A percentile compares a stretch with the other conserved stretches of the same genome.
These are phyloP conservation scores for Gymnoscopelus microlampas DNA, from an alignment of 2,797 vertebrate genomes.

Conservation along the genomic window DNA sequence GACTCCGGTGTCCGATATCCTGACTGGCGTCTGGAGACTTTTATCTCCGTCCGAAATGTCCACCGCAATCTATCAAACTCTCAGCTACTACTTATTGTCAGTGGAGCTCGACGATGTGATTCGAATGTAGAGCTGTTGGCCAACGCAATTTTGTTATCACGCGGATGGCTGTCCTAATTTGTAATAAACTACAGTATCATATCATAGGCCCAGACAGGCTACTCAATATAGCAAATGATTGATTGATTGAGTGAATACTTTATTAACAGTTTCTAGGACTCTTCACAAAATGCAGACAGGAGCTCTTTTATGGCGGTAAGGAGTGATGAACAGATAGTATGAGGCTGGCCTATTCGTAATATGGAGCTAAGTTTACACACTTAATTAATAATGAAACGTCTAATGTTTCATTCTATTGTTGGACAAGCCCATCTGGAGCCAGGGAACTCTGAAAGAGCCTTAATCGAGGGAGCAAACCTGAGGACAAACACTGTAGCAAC, in stretches of 20 bases:
- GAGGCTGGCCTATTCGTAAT: conserved; percentile 22
- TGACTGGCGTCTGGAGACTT: conserved; percentile 36
- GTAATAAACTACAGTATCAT: neutral
- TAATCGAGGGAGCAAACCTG: conserved; percentile 22
- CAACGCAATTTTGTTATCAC: neutral
- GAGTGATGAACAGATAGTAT: neutral
- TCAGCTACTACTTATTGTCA: neutral
- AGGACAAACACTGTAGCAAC: conserved; percentile 21
- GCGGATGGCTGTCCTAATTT: neutral
- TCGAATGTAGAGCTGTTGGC: neutral
- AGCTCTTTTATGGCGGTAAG: too few species aligned
- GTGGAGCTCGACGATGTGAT: neutral
- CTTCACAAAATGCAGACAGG: too few species aligned
- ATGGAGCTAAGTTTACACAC: conserved; percentile 39
- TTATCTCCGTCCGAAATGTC: conserved; percentile 9
- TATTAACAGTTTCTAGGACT: too few species aligned
- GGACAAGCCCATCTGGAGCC: conserved; percentile 25
- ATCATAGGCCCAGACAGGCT: neutral
- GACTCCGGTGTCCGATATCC: conserved; percentile 78
- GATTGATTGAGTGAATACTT: too few species aligned
- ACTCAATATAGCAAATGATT: neutral
- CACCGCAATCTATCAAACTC: neutral
- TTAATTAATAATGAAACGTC: conserved; percentile 65
- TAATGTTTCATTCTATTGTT: conserved; percentile 64
- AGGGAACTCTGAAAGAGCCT: conserved; percentile 36